These are phyloP conservation scores for Lasioglossum zephyrum DNA, from an alignment of 2,888 invertebrate species.

Conservation along the genomic window DNA sequence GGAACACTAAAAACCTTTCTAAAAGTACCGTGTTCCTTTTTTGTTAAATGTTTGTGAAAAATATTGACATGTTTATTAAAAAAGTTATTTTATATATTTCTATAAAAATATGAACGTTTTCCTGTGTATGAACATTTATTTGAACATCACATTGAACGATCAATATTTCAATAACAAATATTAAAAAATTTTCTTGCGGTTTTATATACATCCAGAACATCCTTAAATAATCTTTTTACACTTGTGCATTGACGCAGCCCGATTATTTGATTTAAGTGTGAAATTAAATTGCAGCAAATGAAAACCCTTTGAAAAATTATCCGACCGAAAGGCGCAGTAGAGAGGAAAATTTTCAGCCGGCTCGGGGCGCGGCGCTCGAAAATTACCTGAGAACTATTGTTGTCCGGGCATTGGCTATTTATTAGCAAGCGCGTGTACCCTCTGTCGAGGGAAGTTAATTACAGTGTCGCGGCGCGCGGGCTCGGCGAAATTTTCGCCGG, in stretches of 20 bases:
- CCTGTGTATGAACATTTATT: no score
- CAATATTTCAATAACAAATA: no score
- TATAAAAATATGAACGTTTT: no score
- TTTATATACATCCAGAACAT: no score
- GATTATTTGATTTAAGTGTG: background rate
- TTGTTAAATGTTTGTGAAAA: no score
- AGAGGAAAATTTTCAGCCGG: background rate
- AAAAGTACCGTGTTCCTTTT: no score
- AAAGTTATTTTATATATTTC: no score
- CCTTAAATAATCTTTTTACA: background rate
- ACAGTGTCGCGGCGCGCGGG: conserved; percentile 44
- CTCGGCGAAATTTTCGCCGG: conserved; percentile 21
- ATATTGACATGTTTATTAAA: no score
- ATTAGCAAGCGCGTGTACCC: conserved; percentile 50
- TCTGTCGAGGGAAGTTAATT: conserved; percentile 64
- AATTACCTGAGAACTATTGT: conserved; percentile 21
- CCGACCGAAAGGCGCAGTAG: background rate
- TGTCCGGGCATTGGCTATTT: conserved; percentile 57
- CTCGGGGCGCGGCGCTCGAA: background rate
- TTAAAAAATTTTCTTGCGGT: no score
- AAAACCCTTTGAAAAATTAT: conserved; percentile 22
- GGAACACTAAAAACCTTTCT: no score
- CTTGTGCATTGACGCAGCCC: background rate
- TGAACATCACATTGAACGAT: no score
- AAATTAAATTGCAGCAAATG: background rate